phyloP scores from a whole-genome alignment of 2,797 vertebrate species.

The Valencia hispanica region DNA sequence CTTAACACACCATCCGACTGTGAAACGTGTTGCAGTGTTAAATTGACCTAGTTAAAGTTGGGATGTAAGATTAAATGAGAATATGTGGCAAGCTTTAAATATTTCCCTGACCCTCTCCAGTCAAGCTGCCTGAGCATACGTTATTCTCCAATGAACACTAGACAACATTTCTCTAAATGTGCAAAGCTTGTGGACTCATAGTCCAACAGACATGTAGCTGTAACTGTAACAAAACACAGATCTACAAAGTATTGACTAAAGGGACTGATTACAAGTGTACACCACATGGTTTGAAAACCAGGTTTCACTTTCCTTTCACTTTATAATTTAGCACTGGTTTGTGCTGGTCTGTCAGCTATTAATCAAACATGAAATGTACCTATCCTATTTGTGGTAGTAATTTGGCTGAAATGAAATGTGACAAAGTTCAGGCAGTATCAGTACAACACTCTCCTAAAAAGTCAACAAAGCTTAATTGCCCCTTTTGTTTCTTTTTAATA shows the following conservation, averaged over 20 bases:
- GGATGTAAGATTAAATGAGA: not conserved
- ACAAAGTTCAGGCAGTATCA: not conserved
- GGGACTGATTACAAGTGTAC: not conserved
- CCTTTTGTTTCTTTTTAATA: conserved; percentile 10
- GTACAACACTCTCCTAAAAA: not conserved
- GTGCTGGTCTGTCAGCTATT: not conserved
- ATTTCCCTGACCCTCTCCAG: not conserved
- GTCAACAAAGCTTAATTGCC: conserved; percentile 5
- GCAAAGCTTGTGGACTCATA: not conserved
- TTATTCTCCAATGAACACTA: not conserved
- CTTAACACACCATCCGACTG: not conserved
- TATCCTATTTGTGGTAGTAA: not conserved
- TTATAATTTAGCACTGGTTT: not conserved
- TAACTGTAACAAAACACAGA: not conserved
- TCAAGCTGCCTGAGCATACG: not conserved
- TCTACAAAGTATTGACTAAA: not conserved
- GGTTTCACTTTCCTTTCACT: not conserved
- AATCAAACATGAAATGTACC: not conserved
- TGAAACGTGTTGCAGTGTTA: not conserved
- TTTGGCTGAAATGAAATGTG: not conserved
- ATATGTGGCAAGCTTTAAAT: not conserved
- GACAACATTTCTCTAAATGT: not conserved
- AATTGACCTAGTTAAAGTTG: not conserved
- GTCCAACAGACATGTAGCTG: not conserved
- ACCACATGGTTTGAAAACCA: not conserved